Conservation (phyloP, 2,113 vertebrate genomes). For the Caranx ignobilis region DNA sequence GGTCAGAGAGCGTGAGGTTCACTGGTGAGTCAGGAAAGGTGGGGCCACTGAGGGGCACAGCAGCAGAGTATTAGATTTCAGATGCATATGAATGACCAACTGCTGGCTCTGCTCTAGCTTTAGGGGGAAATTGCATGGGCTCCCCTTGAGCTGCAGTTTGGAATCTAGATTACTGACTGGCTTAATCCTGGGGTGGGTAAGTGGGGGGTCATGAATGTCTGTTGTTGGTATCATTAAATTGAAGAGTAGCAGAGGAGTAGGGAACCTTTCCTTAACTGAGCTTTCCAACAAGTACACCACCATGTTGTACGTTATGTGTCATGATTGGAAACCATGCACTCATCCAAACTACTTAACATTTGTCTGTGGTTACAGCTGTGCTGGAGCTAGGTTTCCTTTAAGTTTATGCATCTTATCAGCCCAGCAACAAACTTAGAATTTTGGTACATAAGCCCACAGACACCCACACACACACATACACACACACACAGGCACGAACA, state of each 20-base stretch:
- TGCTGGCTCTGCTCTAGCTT: conserved; percentile 77
- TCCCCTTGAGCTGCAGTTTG: conserved; percentile 80
- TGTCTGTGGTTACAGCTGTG: neutral
- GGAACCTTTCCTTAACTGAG: conserved; percentile 14
- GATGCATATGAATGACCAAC: conserved; percentile 86
- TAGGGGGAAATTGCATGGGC: conserved; percentile 77
- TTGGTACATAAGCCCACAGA: conserved; percentile 12
- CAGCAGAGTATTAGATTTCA: conserved; percentile 85
- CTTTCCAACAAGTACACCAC: conserved; percentile 19
- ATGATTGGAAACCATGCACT: neutral
- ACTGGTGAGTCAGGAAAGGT: conserved; percentile 79
- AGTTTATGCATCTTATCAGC: neutral
- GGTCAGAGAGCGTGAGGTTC: conserved; percentile 70
- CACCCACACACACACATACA: conserved; percentile 9
- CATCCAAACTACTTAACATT: neutral
- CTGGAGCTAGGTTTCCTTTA: conserved; percentile 14
- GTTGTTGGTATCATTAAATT: conserved; percentile 72
- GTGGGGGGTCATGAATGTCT: conserved; percentile 77
- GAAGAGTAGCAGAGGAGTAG: conserved; percentile 60
- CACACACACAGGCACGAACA: conserved; percentile 9
- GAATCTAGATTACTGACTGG: conserved; percentile 75
- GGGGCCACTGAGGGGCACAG: conserved; percentile 75
- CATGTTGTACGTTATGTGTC: neutral
- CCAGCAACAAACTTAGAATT: conserved; percentile 7
- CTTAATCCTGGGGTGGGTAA: conserved; percentile 69